Conservation (phyloP, 2,797 vertebrate genomes). For the Arremon brunneinucha region DNA sequence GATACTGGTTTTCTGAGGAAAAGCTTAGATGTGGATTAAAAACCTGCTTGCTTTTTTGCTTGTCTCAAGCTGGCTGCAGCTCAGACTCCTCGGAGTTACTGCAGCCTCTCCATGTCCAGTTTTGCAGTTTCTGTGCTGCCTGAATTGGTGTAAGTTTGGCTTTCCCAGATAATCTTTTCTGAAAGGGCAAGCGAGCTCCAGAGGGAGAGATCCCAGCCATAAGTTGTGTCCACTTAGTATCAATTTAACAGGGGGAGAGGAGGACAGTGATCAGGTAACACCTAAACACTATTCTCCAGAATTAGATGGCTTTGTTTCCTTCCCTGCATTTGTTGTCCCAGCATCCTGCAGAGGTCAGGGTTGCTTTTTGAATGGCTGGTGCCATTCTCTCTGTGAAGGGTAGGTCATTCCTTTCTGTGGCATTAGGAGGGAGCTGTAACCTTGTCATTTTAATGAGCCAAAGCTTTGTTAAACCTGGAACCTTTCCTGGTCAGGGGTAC, state of each 20-base stretch:
- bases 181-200: not conserved
- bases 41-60: not conserved
- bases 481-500: not conserved
- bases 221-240: not conserved
- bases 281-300: not conserved
- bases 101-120: not conserved
- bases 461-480: not conserved
- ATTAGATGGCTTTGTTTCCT: conserved; percentile 42
- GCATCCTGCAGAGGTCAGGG: not conserved
- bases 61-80: not conserved
- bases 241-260: not conserved
- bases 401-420: not conserved
- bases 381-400: not conserved
- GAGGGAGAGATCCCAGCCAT: not conserved
- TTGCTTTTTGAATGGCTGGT: not conserved
- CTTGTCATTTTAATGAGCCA: not conserved
- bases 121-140: not conserved
- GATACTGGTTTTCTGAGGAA: not conserved
- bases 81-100: not conserved
- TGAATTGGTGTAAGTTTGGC: conserved; percentile 12
- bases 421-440: not conserved
- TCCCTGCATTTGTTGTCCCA: not conserved
- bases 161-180: conserved; percentile 12
- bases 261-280: not conserved
- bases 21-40: not conserved